Evolutionary conservation across 2,113 vertebrate species (phyloP), one percentile per base, ranked within the genome.

Genomic region (Cottus gobio): DNA sequence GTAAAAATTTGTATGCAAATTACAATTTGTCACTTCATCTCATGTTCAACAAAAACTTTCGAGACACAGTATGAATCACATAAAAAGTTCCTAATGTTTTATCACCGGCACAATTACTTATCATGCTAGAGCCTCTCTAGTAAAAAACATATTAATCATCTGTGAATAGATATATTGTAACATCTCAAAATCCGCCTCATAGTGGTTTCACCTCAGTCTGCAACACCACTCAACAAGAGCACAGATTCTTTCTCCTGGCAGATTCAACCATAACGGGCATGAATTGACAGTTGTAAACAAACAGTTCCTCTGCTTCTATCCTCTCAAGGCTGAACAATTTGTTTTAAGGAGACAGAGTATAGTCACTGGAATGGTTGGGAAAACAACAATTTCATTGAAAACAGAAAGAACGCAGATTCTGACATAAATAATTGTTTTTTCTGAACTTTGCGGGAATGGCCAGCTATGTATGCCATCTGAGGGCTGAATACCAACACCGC

Each of bases 271-370:
- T 82, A 70, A 70, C 67, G 68, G 15, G 67, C 67, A 88, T 85
- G 66, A 73, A 90, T 71, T 54, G 78, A 85, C 71, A 80, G 67
- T 82, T 87, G 85, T 82, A 79, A 78, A 86, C 77, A 90, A 87
- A 76, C 57, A 63, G 64, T 67, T 78, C 30, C 30, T 62, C 62
- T 71, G 60, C 7, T 46, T 82, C 64, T 85, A 68, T 75, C 36
- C 73, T 80, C 65, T 85, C 69, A 83, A 81, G 76, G 69, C 79
- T 62, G 48, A 56, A 77, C 57, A 66, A 46, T 54, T 50, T 26
- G 65, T 83, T 83, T 31, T 30, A 44, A 69, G 81, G 78, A 44
- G 71, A 50, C 63, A 6, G 30, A 61, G 75, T 71, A 61, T 52
- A 46, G 36, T 48, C 20, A 57, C 0, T 30, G 22, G 44, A 75